Conservation (phyloP, 35 echinoderm and acorn worm genomes). For the Patiria miniata region DNA sequence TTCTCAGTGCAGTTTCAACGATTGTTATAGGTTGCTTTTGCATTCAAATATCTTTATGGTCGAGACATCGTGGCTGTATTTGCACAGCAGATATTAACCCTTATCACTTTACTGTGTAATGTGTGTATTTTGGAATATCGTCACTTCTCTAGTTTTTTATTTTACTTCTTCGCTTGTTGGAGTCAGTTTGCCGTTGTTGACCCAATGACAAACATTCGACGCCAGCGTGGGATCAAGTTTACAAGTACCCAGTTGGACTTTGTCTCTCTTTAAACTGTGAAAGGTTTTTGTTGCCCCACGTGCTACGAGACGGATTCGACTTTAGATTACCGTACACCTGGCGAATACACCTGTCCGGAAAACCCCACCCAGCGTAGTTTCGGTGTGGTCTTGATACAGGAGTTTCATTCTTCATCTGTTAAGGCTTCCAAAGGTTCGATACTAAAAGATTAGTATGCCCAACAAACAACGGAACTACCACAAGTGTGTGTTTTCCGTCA, state of each 20-base stretch:
- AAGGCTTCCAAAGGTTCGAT: too few relatives aligned
- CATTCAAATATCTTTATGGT: too few relatives aligned
- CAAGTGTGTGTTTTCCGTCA: too few relatives aligned
- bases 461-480: too few relatives aligned
- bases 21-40: too few relatives aligned
- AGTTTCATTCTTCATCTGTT: too few relatives aligned
- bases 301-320: neutral
- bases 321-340: slow-evolving; percentile 3
- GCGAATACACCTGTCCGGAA: neutral
- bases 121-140: neutral
- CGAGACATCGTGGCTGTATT: neutral
- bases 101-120: neutral
- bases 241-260: neutral
- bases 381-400: too few relatives aligned
- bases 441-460: too few relatives aligned
- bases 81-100: neutral
- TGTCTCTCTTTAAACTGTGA: neutral
- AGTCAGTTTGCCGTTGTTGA: neutral
- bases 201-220: neutral
- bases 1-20: too few relatives aligned
- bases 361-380: too few relatives aligned
- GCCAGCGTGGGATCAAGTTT: neutral
- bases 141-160: neutral
- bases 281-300: neutral
- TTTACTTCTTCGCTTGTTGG: too few relatives aligned